phyloP scores from a whole-genome alignment of 2,888 invertebrate species.

The Chromoteleia sp. region DNA sequence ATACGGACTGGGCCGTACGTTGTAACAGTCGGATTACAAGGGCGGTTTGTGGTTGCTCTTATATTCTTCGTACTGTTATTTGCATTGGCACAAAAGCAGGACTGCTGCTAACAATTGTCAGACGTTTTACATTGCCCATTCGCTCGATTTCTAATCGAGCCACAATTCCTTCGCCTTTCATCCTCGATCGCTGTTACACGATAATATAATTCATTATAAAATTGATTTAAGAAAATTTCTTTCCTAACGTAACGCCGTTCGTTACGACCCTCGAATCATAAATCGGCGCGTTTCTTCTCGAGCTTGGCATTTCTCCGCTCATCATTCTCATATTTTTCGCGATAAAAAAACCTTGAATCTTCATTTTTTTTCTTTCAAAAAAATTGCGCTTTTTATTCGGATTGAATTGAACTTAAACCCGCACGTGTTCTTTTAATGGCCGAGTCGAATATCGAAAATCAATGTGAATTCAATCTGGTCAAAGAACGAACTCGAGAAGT shows the following conservation, averaged over 20 bases:
- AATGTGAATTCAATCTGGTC: conserved; percentile 67
- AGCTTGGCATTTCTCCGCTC: conserved; percentile 3
- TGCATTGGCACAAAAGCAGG: conserved; percentile 80
- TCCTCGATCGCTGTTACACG: background rate
- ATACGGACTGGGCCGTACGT: too few relatives aligned
- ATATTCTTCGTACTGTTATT: conserved; percentile 72
- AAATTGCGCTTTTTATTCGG: conserved; percentile 42
- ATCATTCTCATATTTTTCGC: conserved; percentile 30
- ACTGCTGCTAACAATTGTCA: conserved; percentile 79
- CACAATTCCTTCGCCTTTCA: background rate
- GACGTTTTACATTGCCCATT: conserved; percentile 1
- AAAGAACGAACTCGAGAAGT: conserved; percentile 52
- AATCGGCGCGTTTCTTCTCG: background rate
- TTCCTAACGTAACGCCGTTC: conserved; percentile 4
- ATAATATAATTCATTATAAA: background rate
- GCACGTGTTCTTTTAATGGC: conserved; percentile 64
- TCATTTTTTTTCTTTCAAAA: conserved; percentile 20
- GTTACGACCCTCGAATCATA: background rate
- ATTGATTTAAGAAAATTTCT: too few relatives aligned
- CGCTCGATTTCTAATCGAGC: background rate
- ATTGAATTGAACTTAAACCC: conserved; percentile 58
- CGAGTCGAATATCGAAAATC: conserved; percentile 61
- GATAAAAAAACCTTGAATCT: background rate
- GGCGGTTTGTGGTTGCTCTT: conserved; percentile 33
- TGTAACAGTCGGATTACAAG: conserved; percentile 54